Conservation (phyloP, 2,888 invertebrate species). For the Trissolcus brochymenae region DNA sequence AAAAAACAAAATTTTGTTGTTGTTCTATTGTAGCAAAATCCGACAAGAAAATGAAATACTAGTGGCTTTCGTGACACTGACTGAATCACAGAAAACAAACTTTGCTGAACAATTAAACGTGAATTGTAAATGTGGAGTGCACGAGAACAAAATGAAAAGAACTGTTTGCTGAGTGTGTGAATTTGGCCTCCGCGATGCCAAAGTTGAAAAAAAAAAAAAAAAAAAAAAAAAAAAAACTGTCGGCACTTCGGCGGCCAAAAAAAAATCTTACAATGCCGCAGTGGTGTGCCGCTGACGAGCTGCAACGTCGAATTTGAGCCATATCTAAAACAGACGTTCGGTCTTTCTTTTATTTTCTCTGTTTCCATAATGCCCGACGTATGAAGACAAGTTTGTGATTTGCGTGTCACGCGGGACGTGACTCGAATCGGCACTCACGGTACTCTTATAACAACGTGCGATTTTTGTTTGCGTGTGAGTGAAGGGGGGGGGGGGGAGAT, state of each 20-base stretch:
- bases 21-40: conserved; percentile 7
- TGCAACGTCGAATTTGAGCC: conserved; percentile 46
- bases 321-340: conserved; percentile 42
- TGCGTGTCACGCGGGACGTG: conserved; percentile 47
- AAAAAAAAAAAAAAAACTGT: conserved; percentile 13
- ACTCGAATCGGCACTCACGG: conserved; percentile 40
- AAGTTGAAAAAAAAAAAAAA: too few species aligned
- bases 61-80: neutral
- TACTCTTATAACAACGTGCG: conserved; percentile 13
- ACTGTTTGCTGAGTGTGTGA: conserved; percentile 54
- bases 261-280: conserved; percentile 49
- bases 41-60: conserved; percentile 7
- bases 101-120: conserved; percentile 34
- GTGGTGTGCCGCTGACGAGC: conserved; percentile 37
- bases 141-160: conserved; percentile 37
- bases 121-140: conserved; percentile 39
- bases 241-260: conserved; percentile 42
- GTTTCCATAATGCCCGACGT: conserved; percentile 55
- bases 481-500: too few species aligned
- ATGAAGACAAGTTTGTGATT: conserved; percentile 50
- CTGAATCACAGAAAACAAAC: conserved; percentile 8
- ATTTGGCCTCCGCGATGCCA: conserved; percentile 52
- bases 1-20: too few species aligned
- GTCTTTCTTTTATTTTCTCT: conserved; percentile 15
- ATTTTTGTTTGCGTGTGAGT: conserved; percentile 26